phyloP scores from a whole-genome alignment of 1,140 invertebrate genomes.

The Diploscapter pachys region DNA sequence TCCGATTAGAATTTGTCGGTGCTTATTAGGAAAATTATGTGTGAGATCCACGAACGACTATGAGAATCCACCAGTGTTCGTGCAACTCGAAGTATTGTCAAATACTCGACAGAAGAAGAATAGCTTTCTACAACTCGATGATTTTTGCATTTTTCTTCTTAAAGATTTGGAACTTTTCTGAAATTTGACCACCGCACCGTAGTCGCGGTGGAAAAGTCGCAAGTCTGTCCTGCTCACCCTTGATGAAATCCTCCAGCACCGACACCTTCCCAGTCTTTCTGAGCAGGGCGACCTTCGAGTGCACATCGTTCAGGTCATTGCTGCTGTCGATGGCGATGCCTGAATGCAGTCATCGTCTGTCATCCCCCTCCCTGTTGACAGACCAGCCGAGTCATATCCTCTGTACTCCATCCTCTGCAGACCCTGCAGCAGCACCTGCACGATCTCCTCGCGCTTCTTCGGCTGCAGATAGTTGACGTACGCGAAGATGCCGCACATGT shows the following conservation, averaged over 20 bases:
- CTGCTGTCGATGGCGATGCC: slow-evolving; percentile 83
- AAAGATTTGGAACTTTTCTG: too few relatives aligned
- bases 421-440: slow-evolving; percentile 88
- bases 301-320: slow-evolving; percentile 60
- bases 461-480: slow-evolving; percentile 97
- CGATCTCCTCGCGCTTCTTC: slow-evolving; percentile 83
- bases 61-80: too few relatives aligned
- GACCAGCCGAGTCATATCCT: slow-evolving; percentile 96
- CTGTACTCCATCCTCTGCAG: slow-evolving; percentile 94
- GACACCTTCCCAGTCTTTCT: slow-evolving; percentile 91
- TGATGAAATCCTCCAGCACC: slow-evolving; percentile 81
- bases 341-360: slow-evolving; percentile 72
- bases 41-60: too few relatives aligned
- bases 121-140: too few relatives aligned
- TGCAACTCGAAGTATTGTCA: too few relatives aligned
- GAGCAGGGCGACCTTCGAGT: slow-evolving; percentile 75
- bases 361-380: slow-evolving; percentile 64
- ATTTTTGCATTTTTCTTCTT: too few relatives aligned
- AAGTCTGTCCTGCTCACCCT: slow-evolving; percentile 60
- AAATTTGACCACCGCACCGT: too few relatives aligned
- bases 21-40: too few relatives aligned
- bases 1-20: too few relatives aligned
- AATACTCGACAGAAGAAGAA: too few relatives aligned
- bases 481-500: slow-evolving; percentile 84
- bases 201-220: too few relatives aligned